phyloP scores from a whole-genome alignment of 2,888 invertebrate species.

The Philhelius pedissequus region DNA sequence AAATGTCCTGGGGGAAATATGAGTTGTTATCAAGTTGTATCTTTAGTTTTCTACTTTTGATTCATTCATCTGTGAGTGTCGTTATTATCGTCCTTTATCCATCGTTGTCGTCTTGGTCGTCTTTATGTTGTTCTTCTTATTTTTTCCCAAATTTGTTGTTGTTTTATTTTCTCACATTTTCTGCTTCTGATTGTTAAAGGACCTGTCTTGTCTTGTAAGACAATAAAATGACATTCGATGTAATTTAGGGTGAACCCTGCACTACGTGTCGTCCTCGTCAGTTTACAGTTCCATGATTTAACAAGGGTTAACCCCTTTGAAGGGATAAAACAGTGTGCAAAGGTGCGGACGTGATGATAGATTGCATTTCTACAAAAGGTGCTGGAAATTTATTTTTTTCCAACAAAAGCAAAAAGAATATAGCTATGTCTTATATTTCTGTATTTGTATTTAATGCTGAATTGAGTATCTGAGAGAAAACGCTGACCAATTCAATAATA shows the following conservation, averaged over 20 bases:
- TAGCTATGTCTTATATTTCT: not conserved
- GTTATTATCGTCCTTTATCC: not conserved
- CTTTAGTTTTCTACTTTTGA: constrained; percentile 59
- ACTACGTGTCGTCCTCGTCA: constrained; percentile 34
- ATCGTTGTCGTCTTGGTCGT: not conserved
- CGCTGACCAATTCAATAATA: constrained; percentile 1
- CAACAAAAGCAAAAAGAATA: not conserved
- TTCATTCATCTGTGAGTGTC: constrained; percentile 56
- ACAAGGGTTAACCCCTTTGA: constrained; percentile 59
- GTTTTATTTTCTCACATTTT: not conserved
- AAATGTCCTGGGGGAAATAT: constrained; percentile 63
- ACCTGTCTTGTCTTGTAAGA: constrained; percentile 42
- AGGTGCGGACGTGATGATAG: constrained; percentile 65
- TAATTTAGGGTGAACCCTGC: constrained; percentile 49
- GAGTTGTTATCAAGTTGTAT: constrained; percentile 65
- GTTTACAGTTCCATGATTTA: constrained; percentile 44
- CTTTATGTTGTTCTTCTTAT: not conserved
- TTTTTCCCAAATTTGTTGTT: not conserved
- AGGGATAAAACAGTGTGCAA: constrained; percentile 43
- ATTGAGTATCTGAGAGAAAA: not conserved
- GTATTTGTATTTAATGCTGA: not conserved
- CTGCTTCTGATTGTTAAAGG: constrained; percentile 26
- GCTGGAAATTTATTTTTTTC: constrained; percentile 8
- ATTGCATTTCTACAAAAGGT: constrained; percentile 45
- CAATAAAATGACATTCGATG: constrained; percentile 63